Evolutionary conservation across 1,140 invertebrate species (phyloP), one percentile per base, ranked within the genome.

Genomic region (Cydia amplana): DNA sequence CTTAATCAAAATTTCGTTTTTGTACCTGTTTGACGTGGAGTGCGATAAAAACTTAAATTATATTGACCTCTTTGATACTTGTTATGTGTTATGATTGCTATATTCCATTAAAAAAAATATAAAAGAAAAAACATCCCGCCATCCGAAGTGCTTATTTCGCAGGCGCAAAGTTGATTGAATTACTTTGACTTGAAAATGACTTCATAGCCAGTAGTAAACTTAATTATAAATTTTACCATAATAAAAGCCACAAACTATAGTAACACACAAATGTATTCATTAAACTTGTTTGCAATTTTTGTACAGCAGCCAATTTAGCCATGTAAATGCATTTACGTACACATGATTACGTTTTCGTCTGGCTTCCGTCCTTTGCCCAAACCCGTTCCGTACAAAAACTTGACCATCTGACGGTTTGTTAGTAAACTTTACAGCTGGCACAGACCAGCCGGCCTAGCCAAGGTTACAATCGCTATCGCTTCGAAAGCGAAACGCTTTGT

Each of bases 331-430:
- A 60, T 60, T 60, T 60, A 23, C 23, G 18, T 12, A 60, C 55
- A 60, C 18, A 2, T 60, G 55, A 60, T 60, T 23, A 60, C 20
- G 18, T 60, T 60, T 23, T 60, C 55, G 55, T 23, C 55, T 9
- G 2, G 55, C 55, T 60, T 60, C 55, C 20, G 55, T 60, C 55
- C 18, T 60, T 60, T 60, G 55, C 28, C 64, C 9, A 70, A 70
- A 70, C 65, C 65, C 1, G 65, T 70, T 70, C 3, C 7, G n/a
- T 36, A 18, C 18, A 70, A 36, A 36, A 36, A 70, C 7, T 36
- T 18, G 28, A 20, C 65, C 65, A 40, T 70, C 65, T 70, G 65
- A 70, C 65, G 16, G 32, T 70, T 70, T 70, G 65, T 70, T 70
- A 23, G 65, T 70, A 70, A 70, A 70, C 65, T 70, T 67, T 20